Percentiles rank a stretch among this genome's conserved stretches.
phyloP scores from a whole-genome alignment of 2,888 invertebrate species.

The Prenolepis imparis region DNA sequence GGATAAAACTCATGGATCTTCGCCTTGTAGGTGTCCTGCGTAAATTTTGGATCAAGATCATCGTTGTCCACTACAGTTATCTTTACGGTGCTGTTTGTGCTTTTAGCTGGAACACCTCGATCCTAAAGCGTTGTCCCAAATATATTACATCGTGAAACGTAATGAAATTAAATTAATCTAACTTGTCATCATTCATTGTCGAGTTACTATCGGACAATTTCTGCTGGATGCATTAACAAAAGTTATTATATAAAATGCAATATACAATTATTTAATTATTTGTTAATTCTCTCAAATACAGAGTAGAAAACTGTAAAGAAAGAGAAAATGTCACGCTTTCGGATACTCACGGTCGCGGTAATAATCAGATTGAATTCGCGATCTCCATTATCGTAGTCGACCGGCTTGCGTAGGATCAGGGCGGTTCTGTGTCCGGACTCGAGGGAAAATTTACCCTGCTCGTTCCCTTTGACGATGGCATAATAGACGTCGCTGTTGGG shows the following conservation, averaged over 20 bases:
- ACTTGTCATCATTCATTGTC: slow-evolving; percentile 9
- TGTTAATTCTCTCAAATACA: neutral
- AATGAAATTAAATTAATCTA: slow-evolving; percentile 4
- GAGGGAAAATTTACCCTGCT: slow-evolving; percentile 91
- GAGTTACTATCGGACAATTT: slow-evolving; percentile 11
- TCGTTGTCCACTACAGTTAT: slow-evolving; percentile 93
- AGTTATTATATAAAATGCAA: neutral
- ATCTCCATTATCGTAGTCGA: slow-evolving; percentile 94
- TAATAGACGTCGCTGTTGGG: slow-evolving; percentile 95
- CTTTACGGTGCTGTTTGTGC: slow-evolving; percentile 91
- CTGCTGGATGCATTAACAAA: neutral
- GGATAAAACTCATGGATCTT: slow-evolving; percentile 94
- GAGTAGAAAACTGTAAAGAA: neutral
- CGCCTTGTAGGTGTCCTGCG: slow-evolving; percentile 92
- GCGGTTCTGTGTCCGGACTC: slow-evolving; percentile 93
- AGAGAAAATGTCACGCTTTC: neutral
- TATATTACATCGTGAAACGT: neutral
- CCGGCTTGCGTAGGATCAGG: slow-evolving; percentile 90
- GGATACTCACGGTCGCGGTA: slow-evolving; percentile 91
- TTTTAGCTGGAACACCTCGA: slow-evolving; percentile 92
- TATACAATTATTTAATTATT: slow-evolving; percentile 8
- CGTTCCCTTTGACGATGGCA: slow-evolving; percentile 91
- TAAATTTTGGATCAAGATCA: slow-evolving; percentile 94
- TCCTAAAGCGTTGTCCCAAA: slow-evolving; percentile 88
- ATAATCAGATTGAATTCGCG: slow-evolving; percentile 91